phyloP scores from a whole-genome alignment of 2,113 vertebrate species.

The Crotalus tigris region DNA sequence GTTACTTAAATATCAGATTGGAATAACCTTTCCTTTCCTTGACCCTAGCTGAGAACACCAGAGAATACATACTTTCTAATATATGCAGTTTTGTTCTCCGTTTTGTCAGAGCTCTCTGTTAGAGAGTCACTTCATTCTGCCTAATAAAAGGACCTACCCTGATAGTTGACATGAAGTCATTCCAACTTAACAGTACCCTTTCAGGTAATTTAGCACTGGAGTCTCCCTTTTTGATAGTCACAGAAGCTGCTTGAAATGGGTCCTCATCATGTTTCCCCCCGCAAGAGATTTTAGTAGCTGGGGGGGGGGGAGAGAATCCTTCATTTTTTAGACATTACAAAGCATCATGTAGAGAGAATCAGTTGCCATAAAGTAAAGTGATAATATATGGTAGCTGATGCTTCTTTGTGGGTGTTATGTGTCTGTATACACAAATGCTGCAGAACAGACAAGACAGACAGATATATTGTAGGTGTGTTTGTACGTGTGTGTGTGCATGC shows the following conservation, averaged over 20 bases:
- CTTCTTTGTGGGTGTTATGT: too few species aligned
- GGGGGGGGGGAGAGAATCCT: neutral
- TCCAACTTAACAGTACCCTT: neutral
- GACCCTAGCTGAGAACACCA: neutral
- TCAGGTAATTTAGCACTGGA: too few species aligned
- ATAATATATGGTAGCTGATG: neutral
- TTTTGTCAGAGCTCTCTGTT: neutral
- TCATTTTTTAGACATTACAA: neutral
- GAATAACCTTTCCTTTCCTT: neutral
- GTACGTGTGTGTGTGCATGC: too few species aligned
- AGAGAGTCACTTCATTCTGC: neutral
- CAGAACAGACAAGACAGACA: neutral
- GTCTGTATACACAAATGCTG: neutral
- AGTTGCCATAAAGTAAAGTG: neutral
- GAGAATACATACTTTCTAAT: neutral
- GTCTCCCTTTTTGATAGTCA: neutral
- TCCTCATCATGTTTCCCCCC: neutral
- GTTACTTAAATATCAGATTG: neutral
- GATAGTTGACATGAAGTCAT: neutral
- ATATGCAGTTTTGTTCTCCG: neutral
- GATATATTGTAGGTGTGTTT: neutral
- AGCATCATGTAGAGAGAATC: neutral
- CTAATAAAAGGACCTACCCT: neutral
- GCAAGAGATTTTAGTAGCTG: neutral
- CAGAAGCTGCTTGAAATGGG: neutral